Evolutionary conservation across 2,113 vertebrate species (phyloP), one percentile per base, ranked within the genome.

Genomic region (Phyllostomus discolor): DNA sequence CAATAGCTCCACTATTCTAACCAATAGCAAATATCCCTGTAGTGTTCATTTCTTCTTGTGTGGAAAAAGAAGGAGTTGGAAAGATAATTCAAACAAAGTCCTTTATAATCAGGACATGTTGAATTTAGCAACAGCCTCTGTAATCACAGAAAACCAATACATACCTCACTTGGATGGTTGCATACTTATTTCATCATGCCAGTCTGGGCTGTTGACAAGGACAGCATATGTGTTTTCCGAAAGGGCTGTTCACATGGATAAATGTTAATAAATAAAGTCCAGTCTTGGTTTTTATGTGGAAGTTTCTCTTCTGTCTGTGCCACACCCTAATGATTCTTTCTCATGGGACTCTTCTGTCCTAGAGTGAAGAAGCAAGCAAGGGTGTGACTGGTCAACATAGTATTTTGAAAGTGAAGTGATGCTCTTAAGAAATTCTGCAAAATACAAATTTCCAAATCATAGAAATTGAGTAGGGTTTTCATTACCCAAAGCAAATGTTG

Each of bases 401-500:
- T 95, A 96, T 96, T 98, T 96, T 54, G 15, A 97, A 95, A 26
- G 59, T 85, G 93, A 97, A 92, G 66, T 94, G 46, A 95, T 95
- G 92, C 90, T 98, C 72, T 92, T 97, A 92, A 95, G 95, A 98
- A 98, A 96, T 97, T 95, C 86, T 94, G 54, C 91, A 98, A 96
- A 22, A 91, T 95, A 96, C 69, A 87, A 90, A 96, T 93, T 94
- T 93, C 81, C 70, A 98, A 97, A 97, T 97, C 87, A 52, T 96
- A 86, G 72, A 98, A 98, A 96, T 95, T 70, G 80, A 93, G 80
- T 93, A 97, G 91, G 33, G 62, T 93, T 98, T 98, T 98, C 95
- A 87, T 96, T 97, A 97, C 97, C 97, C 94, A 97, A 98, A 98
- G 91, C 95, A 97, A 98, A 98, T 98, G 95, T 95, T 97, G 94